These are phyloP conservation scores for Chloroclysta siterata DNA, from an alignment of 2,888 invertebrate species.

Conservation along the genomic window DNA sequence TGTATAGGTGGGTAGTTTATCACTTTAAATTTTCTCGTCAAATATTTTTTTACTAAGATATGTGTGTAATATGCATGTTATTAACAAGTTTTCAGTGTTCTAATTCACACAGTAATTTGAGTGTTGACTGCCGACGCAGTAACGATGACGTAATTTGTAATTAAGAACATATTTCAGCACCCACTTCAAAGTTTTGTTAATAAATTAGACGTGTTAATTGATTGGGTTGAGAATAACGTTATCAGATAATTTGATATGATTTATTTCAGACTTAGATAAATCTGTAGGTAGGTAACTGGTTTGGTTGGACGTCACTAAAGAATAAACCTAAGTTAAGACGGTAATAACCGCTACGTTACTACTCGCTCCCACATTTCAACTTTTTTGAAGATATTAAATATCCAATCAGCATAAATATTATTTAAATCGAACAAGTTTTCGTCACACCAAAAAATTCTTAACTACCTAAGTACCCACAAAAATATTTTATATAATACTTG, in stretches of 20 bases:
- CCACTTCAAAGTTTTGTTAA: conserved; percentile 13
- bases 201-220: too few relatives aligned
- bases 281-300: not conserved
- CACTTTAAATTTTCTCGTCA: not conserved
- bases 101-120: conserved; percentile 35
- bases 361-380: too few relatives aligned
- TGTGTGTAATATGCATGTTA: not conserved
- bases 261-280: not conserved
- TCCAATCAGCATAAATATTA: too few relatives aligned
- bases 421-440: too few relatives aligned
- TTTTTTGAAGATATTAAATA: too few relatives aligned
- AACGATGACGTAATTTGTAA: conserved; percentile 28
- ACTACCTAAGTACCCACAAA: too few relatives aligned
- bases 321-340: too few relatives aligned
- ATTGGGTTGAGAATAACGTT: conserved; percentile 1
- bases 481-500: too few relatives aligned
- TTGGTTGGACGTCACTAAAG: not conserved
- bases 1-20: not conserved
- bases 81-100: conserved; percentile 16
- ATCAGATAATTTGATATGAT: conserved; percentile 7
- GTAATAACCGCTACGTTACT: too few relatives aligned
- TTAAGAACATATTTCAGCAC: conserved; percentile 21
- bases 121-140: conserved; percentile 19
- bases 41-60: not conserved
- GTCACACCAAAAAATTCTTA: too few relatives aligned